phyloP scores from a whole-genome alignment of 2,888 invertebrate genomes.

The Drosophila birchii region DNA sequence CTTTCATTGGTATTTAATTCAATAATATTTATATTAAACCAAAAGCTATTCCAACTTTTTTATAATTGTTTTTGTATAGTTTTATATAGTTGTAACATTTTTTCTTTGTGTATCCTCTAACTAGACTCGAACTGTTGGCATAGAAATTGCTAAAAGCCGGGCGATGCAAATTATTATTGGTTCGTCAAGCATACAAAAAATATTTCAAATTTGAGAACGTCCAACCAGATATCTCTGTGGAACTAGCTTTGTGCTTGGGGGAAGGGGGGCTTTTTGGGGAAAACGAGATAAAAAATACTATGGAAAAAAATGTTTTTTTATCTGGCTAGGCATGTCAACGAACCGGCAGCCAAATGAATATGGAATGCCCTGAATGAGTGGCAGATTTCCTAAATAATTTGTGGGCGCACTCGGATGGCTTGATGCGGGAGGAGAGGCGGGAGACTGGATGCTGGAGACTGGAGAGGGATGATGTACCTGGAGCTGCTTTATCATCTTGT shows the following conservation, averaged over 20 bases:
- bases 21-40: neutral
- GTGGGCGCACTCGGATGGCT: slow-evolving; percentile 51
- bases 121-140: slow-evolving; percentile 34
- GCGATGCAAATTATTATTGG: slow-evolving; percentile 80
- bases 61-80: too few species aligned
- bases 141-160: slow-evolving; percentile 60
- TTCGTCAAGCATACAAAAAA: slow-evolving; percentile 58
- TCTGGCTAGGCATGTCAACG: slow-evolving; percentile 67
- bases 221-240: slow-evolving; percentile 33
- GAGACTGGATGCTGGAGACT: neutral
- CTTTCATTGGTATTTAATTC: too few species aligned
- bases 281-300: slow-evolving; percentile 38
- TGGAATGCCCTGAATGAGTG: slow-evolving; percentile 60
- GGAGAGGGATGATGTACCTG: slow-evolving; percentile 7
- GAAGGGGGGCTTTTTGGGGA: neutral
- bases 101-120: neutral
- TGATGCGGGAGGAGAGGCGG: neutral
- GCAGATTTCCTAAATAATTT: slow-evolving; percentile 73
- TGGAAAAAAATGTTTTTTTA: slow-evolving; percentile 49
- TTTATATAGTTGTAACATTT: neutral
- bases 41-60: neutral
- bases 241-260: neutral
- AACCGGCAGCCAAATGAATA: slow-evolving; percentile 74
- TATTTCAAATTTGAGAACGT: slow-evolving; percentile 37
- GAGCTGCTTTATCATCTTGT: slow-evolving; percentile 72